Evolutionary conservation across 2,113 vertebrate genomes (phyloP), one percentile per base, ranked within the genome.

Genomic region (Brachyhypopomus gauderio): DNA sequence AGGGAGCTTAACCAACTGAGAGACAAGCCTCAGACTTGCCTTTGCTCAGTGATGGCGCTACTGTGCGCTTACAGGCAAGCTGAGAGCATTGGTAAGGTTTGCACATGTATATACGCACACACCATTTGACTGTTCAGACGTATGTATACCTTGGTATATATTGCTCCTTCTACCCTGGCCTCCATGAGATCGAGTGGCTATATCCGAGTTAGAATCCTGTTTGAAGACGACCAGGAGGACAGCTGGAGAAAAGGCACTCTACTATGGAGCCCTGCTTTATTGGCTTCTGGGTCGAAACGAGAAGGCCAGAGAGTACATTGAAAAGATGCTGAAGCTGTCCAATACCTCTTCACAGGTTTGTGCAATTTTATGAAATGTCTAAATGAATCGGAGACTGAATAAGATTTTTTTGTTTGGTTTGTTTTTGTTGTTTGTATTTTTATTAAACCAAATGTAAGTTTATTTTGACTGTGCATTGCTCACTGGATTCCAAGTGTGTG

Each of bases 1-100:
- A 84, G 84, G n/a, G 86, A 87, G 9, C 86, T 92, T 55, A 90
- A 93, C 59, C 85, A 60, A 56, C 78, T 92, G 79, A 90, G 80
- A 30, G 87, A 77, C 41, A 86, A 90, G 72, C 85, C 86, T 0
- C 86, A 90, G 0, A 75, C 90, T n/a, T 84, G 86, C 16, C 75
- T 92, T 67, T 94, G 91, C 45, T 90, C 88, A 59, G 16, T 82
- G 75, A 87, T 93, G 75, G 90, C 91, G 27, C 91, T 93, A 25
- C 87, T 93, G 38, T 92, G 88, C 38, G 91, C 91, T 25, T 91
- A 93, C 58, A 93, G 84, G 75, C 78, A 25, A 34, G 88, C 81
- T 34, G 77, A 91, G 77, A 86, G 62, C 16, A 4, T 85, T 0
- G 89, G 89, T 90, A 79, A 91, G 82, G 55, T 66, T 41, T 70